phyloP scores from a whole-genome alignment of 2,113 vertebrate genomes.

The Hydropotes inermis region DNA sequence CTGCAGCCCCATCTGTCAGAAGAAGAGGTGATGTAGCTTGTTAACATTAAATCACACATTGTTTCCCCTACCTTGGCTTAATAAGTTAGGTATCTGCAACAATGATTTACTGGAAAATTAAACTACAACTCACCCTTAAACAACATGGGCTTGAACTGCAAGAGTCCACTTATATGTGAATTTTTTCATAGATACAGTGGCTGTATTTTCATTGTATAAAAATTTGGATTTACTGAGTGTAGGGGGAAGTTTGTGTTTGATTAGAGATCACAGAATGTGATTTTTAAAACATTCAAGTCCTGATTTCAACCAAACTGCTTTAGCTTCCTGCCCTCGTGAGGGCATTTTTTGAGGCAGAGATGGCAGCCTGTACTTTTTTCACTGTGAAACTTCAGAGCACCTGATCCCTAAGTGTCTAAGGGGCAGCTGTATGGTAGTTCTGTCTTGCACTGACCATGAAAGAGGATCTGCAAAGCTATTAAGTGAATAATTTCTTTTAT shows the following conservation, averaged over 20 bases:
- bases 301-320: neutral
- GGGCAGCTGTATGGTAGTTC: neutral
- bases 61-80: neutral
- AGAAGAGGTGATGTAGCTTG: neutral
- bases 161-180: neutral
- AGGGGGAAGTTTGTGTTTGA: neutral
- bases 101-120: neutral
- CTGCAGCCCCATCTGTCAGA: neutral
- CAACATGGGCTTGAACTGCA: neutral
- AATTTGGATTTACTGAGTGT: neutral
- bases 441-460: neutral
- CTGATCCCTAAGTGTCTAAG: neutral
- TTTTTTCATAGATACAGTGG: neutral
- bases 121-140: neutral
- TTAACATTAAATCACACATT: neutral
- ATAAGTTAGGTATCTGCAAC: neutral
- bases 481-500: neutral
- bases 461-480: neutral
- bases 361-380: neutral
- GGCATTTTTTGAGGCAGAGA: neutral
- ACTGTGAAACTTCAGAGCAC: neutral
- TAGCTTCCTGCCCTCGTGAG: neutral
- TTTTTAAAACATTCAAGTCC: neutral
- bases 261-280: neutral
- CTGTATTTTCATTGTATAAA: neutral